Evolutionary conservation across 2,888 invertebrate species (phyloP), one percentile per base, ranked within the genome.

Genomic region (Adelognathus sp.): DNA sequence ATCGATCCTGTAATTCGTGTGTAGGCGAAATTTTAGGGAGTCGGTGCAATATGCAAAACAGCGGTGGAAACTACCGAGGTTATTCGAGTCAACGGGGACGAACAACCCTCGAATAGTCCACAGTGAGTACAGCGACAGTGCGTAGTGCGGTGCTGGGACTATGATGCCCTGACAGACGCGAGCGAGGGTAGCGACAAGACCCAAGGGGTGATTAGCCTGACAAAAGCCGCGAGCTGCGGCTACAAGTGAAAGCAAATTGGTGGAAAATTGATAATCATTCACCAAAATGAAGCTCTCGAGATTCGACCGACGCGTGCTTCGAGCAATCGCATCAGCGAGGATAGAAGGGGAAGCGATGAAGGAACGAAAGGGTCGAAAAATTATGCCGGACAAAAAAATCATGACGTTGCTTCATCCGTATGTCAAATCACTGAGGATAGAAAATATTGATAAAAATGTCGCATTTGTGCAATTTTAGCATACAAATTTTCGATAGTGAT

Each of bases 231-330:
- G 82, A n/a, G n/a, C n/a, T n/a, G 86, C 86, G 86, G 86, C 86
- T 89, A 90, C 90, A 90, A 90, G 90, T 90, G 89, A 88, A 90
- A 86, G 88, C 90, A 91, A 91, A 91, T 91, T 91, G 90, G 90
- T 88, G 90, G 90, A 90, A 91, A 91, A 91, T 91, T 91, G 90
- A 89, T 90, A 90, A 90, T 90, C 90, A 87, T 87, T 88, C 87
- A 81, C 86, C 88, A 86, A 88, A 87, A 88, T 87, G 60, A 33
- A 87, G 84, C 84, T 84, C 84, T n/a, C 85, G 83, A 86, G 83
- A 81, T 70, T 50, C 44, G 52, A 50, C 24, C n/a, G n/a, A n/a
- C 44, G 46, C 44, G 75, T 61, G 54, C 63, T 52, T 60, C 64
- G 46, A 14, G 44, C 14, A 44, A 14, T 16, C 44, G 16, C 44